Evolutionary conservation across 2,888 invertebrate species (phyloP), one percentile per base, ranked within the genome.

Genomic region (Scaptomyza polygonia): DNA sequence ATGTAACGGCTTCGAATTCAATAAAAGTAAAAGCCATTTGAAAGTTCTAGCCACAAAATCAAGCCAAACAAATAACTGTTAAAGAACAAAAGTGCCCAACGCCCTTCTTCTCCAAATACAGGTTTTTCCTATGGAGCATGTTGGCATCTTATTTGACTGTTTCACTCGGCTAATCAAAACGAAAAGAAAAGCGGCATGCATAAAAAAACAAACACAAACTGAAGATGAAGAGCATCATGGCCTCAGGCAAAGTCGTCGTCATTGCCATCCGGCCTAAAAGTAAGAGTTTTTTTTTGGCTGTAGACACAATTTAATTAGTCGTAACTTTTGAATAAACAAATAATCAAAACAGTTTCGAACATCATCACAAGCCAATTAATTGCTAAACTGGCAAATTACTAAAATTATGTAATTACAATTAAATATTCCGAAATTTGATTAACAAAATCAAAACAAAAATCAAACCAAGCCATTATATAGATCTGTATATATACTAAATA

Each of bases 271-370:
- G 63, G 16, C 42, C 27, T 21, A 58, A 70, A 71, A 70, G 69
- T 71, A 70, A 70, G 71, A 70, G 69, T 67, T 70, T 8, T 67
- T 70, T 8, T 34, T 16, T 5, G 16, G 65, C 66, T 53, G 42
- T 66, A 61, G 68, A 63, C 74, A 68, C 65, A 56, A 58, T 82
- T 86, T 70, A 81, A 86, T 86, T 84, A 78, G 70, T 78, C 51
- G 75, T 72, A 75, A 72, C 79, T 75, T 53, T 58, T 82, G 79
- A 77, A 82, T 86, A 21, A 25, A 44, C 44, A 16, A 14, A 8
- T 64, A 14, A 30, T 8, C 51, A 47, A 65, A 65, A 65, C 67
- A 66, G 49, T 61, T 61, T 73, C 34, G 27, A 39, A 30, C 1
- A 32, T 36, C 43, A 53, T 40, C 55, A 43, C 29, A 56, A 29